Conservation (phyloP, 2,888 invertebrate genomes). For the Helicoverpa assulta region DNA sequence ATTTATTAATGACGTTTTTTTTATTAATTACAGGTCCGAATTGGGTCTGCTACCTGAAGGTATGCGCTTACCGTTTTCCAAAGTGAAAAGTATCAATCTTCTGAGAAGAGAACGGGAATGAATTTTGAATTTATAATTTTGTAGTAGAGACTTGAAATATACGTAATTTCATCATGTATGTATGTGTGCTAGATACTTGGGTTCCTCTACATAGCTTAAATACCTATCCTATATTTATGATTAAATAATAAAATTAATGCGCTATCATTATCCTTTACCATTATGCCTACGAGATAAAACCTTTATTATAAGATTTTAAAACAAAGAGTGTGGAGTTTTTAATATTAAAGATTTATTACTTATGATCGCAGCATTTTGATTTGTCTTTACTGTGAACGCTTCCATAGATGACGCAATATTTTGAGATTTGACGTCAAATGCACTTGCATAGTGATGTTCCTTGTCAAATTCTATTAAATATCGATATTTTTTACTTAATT, state of each 20-base stretch:
- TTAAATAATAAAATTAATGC: too few relatives aligned
- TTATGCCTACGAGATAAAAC: too few relatives aligned
- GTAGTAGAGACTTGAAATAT: too few relatives aligned
- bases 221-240: too few relatives aligned
- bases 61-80: neutral
- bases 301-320: too few relatives aligned
- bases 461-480: neutral
- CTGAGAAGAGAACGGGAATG: neutral
- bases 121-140: neutral
- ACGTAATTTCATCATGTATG: too few relatives aligned
- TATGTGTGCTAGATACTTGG: too few relatives aligned
- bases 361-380: neutral
- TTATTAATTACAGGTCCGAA: neutral
- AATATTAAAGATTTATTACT: too few relatives aligned
- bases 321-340: too few relatives aligned
- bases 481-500: neutral
- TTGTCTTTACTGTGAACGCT: slow-evolving; percentile 17
- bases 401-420: slow-evolving; percentile 38
- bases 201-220: too few relatives aligned
- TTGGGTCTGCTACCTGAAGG: slow-evolving; percentile 3
- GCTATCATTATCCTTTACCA: too few relatives aligned
- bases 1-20: neutral
- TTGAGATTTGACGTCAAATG: slow-evolving; percentile 17
- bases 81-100: neutral
- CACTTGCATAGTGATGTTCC: slow-evolving; percentile 11